A percentile compares a stretch with the other conserved stretches of the same genome.
Evolutionary conservation across 2,797 vertebrate genomes (phyloP).

Genomic region (Manis pentadactyla): DNA sequence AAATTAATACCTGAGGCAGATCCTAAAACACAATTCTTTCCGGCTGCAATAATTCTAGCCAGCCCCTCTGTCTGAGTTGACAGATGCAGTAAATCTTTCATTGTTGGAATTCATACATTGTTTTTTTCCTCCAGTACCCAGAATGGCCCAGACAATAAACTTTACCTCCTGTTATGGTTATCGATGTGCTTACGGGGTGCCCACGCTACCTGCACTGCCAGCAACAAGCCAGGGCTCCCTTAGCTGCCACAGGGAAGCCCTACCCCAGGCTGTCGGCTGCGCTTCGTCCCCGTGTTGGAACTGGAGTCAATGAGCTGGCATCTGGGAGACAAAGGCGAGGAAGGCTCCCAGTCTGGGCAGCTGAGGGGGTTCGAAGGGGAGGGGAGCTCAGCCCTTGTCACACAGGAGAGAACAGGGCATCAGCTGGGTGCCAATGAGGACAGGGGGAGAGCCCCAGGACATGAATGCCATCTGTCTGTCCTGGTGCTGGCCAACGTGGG

Average conservation of each 20-base stretch:
- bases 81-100: constrained; percentile 70
- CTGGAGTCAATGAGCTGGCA: accelerated
- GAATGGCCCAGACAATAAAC: constrained; percentile 71
- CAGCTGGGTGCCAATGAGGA: not conserved
- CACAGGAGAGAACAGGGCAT: not conserved
- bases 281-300: accelerated
- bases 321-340: not conserved
- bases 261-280: accelerated
- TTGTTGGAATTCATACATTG: not conserved
- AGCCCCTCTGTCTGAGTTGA: constrained; percentile 6
- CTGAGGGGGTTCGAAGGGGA: accelerated
- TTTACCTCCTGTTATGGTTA: constrained; percentile 67
- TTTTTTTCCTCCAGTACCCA: not conserved
- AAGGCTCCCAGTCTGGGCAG: not conserved
- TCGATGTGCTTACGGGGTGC: not conserved
- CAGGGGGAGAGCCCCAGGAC: not conserved
- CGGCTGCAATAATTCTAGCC: constrained; percentile 61
- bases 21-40: constrained; percentile 66
- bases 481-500: accelerated
- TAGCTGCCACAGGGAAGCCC: accelerated
- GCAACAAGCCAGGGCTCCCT: not conserved
- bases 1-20: constrained; percentile 71
- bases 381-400: not conserved
- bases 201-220: not conserved
- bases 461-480: accelerated